Percentiles rank a stretch among this genome's conserved stretches.
Conservation (phyloP, 2,888 invertebrate genomes). For the Candidula unifasciata region DNA sequence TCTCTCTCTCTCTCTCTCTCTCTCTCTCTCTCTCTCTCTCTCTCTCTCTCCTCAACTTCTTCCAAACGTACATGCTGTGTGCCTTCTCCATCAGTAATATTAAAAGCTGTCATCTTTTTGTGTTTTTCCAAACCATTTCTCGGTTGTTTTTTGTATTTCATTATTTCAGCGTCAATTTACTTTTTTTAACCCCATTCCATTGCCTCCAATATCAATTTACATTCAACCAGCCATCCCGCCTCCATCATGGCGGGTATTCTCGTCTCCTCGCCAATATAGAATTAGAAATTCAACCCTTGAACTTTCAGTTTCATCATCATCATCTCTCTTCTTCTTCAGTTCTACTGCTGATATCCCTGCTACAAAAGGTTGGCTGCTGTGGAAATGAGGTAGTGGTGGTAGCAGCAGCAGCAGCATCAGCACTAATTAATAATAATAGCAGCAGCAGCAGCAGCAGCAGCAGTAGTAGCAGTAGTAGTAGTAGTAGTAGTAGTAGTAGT, state of each 20-base stretch:
- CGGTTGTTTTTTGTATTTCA: not conserved
- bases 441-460: slow-evolving; percentile 25
- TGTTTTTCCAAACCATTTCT: not conserved
- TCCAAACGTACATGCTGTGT: not conserved
- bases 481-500: slow-evolving; percentile 41
- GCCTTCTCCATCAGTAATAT: not conserved
- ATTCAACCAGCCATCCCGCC: too few species aligned
- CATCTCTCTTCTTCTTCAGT: too few species aligned
- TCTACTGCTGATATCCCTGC: too few species aligned
- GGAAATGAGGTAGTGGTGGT: too few species aligned
- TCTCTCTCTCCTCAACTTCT: not conserved
- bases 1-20: slow-evolving; percentile 37
- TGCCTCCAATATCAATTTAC: too few species aligned
- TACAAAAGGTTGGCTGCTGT: too few species aligned
- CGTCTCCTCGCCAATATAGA: too few species aligned
- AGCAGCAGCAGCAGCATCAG: slow-evolving; percentile 34
- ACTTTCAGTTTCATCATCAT: too few species aligned
- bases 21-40: slow-evolving; percentile 42
- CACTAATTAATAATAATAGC: not conserved
- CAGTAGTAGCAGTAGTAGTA: slow-evolving; percentile 40
- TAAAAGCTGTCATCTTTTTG: not conserved
- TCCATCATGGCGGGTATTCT: too few species aligned
- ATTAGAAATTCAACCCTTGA: too few species aligned
- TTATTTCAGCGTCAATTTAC: too few species aligned
- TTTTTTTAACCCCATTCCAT: too few species aligned